Conservation (phyloP, 2,113 vertebrate genomes). For the Callorhinus ursinus region DNA sequence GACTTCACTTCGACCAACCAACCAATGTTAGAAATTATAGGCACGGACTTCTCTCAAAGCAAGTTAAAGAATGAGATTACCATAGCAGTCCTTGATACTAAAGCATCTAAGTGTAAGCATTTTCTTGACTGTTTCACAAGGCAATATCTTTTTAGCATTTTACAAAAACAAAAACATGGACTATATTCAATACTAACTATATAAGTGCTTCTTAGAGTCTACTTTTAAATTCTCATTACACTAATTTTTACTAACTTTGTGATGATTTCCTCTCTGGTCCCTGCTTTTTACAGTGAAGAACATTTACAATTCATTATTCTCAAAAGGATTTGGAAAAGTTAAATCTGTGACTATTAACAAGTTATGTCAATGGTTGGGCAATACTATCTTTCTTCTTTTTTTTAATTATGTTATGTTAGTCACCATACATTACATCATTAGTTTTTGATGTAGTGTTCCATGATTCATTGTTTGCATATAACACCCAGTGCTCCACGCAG, state of each 20-base stretch:
- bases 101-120: not conserved
- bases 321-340: not conserved
- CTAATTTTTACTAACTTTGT: not conserved
- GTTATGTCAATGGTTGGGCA: not conserved
- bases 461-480: too few relatives aligned
- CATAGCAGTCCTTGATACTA: not conserved
- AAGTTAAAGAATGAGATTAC: not conserved
- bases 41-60: not conserved
- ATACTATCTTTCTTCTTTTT: not conserved
- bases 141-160: constrained; percentile 10
- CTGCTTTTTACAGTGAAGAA: not conserved
- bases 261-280: not conserved
- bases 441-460: too few relatives aligned
- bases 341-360: not conserved
- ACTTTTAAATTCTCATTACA: constrained; percentile 27
- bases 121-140: not conserved
- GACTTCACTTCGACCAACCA: not conserved
- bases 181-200: not conserved
- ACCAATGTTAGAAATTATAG: not conserved
- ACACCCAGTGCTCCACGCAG: too few relatives aligned
- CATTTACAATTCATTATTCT: not conserved
- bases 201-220: not conserved
- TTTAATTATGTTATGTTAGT: too few relatives aligned
- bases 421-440: too few relatives aligned
- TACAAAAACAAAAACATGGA: not conserved